Evolutionary conservation across 1,140 invertebrate genomes (phyloP), one percentile per base, ranked within the genome.

Genomic region (Pseudomyrmex flavicornis): DNA sequence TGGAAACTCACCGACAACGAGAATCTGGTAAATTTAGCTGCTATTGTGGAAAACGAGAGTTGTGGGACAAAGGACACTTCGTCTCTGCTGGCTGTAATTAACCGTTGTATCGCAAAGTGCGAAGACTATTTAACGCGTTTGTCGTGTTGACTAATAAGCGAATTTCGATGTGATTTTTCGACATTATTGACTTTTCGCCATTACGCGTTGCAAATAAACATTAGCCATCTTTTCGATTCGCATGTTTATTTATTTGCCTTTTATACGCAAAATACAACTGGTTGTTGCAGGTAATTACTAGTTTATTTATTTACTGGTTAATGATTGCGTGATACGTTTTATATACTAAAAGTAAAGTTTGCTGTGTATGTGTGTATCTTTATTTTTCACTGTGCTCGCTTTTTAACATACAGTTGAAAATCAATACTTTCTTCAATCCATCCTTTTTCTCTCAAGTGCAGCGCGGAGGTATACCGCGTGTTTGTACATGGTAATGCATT

Each of bases 401-500:
- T 35, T 35, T 70, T 44, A 48, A 13, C 3, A 8, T 26, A 15
- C 17, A 26, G 59, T 72, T 22, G n/a, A 59, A 35, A 80, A 70
- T 61, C 44, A n/a, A 59, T 72, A 17, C 8, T 4, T 17, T 48
- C 44, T 44, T 12, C 44, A 56, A 46, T 77, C 4, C 7, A 22
- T 66, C 54, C n/a, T 80, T 70, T 46, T 63, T 76, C 63, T 48
- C 44, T 59, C 65, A 79, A 79, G 65, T 59, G 20, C 20, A 59
- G 20, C 44, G 54, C 76, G 44, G 10, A 70, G 48, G 48, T 59
- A 70, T 72, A 12, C 12, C 46, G 44, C 54, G 35, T 77, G 62
- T 59, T 70, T 80, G 15, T 50, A 79, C 65, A 70, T 79, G 76
- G 76, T 80, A 70, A 80, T 80, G 66, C 76, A 80, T 80, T 70